A percentile compares a stretch with the other conserved stretches of the same genome.
phyloP scores from a whole-genome alignment of 2,888 invertebrate genomes.

The Xestia rhomboidea region DNA sequence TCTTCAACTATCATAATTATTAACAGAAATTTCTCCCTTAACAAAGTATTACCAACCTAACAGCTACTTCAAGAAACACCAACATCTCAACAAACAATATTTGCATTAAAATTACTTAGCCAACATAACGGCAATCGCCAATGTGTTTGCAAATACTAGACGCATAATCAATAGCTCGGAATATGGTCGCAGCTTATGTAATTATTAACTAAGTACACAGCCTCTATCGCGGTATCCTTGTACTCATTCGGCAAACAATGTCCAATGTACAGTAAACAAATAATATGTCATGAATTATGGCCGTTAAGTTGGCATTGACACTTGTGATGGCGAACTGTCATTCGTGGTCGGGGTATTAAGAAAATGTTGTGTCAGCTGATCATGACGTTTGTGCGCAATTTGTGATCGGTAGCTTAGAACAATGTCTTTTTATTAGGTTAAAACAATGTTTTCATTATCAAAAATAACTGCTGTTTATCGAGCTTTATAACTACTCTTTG shows the following conservation, averaged over 20 bases:
- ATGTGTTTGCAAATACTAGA: slow-evolving; percentile 76
- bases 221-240: slow-evolving; percentile 87
- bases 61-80: neutral
- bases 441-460: neutral
- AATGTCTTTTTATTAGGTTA: neutral
- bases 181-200: slow-evolving; percentile 83
- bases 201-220: slow-evolving; percentile 88
- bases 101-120: slow-evolving; percentile 63
- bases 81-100: slow-evolving; percentile 18
- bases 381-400: slow-evolving; percentile 8
- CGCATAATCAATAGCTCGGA: slow-evolving; percentile 80
- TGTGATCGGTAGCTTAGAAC: neutral
- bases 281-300: slow-evolving; percentile 85
- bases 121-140: slow-evolving; percentile 58
- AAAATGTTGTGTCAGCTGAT: slow-evolving; percentile 32
- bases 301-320: slow-evolving; percentile 70
- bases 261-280: slow-evolving; percentile 85
- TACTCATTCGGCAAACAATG: slow-evolving; percentile 86
- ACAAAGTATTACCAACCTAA: slow-evolving; percentile 1
- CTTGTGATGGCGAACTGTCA: slow-evolving; percentile 48
- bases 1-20: neutral
- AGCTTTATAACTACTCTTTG: neutral
- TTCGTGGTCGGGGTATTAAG: slow-evolving; percentile 35
- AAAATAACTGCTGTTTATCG: neutral
- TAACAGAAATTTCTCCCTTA: neutral